phyloP scores from a whole-genome alignment of 92 coral and sea anemone species.

The Parazoanthus swiftii region DNA sequence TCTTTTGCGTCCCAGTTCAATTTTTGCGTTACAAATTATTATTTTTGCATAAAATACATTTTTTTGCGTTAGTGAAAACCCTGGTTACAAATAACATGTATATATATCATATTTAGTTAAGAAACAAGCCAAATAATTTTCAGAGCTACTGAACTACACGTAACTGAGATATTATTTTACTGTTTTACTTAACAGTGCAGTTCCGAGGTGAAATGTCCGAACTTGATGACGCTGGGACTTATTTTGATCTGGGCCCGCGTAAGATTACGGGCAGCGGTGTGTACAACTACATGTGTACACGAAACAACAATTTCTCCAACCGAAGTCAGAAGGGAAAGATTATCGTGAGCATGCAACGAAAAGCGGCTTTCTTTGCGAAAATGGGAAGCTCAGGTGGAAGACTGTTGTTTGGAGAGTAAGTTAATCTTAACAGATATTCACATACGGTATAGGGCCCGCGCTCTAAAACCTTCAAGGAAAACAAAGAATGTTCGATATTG shows the following conservation, averaged over 20 bases:
- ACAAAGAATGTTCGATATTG: too few species aligned
- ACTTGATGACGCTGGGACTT: constrained; percentile 96
- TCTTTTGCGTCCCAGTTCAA: too few species aligned
- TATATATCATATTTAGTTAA: too few species aligned
- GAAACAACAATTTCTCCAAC: constrained; percentile 96
- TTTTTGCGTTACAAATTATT: too few species aligned
- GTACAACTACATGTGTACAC: constrained; percentile 91
- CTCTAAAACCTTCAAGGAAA: too few species aligned
- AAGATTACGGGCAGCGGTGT: constrained; percentile 87
- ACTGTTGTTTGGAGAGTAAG: constrained; percentile 76
- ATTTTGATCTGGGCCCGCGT: constrained; percentile 91
- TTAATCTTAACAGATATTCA: background rate
- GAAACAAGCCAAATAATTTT: too few species aligned
- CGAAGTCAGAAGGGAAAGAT: constrained; percentile 96
- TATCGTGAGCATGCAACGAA: background rate
- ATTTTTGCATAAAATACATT: too few species aligned
- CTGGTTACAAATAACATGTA: too few species aligned
- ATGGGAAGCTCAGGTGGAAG: constrained; percentile 87
- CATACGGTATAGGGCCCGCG: too few species aligned
- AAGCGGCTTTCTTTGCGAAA: constrained; percentile 24
- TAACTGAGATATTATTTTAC: too few species aligned
- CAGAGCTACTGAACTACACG: too few species aligned
- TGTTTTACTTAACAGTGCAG: constrained; percentile 56
- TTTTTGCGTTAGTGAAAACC: too few species aligned
- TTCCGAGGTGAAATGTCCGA: constrained; percentile 99